Evolutionary conservation across 1,140 invertebrate species (phyloP).

Genomic region (Drosophila pectinifera): DNA sequence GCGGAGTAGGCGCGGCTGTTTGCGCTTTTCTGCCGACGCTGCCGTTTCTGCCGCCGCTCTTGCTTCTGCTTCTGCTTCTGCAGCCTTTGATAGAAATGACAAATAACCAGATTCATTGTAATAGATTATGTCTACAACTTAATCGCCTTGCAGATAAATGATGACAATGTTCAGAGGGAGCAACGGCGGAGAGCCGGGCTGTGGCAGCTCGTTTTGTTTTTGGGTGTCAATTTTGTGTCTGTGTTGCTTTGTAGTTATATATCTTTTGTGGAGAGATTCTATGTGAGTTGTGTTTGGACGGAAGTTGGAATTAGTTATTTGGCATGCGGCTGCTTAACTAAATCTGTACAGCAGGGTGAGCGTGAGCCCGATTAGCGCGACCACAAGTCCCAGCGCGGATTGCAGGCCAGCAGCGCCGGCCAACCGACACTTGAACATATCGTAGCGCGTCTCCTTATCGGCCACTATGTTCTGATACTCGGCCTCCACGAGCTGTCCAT

Average conservation of each 20-base stretch:
- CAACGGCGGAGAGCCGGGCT: slow-evolving; percentile 32
- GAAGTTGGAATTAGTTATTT: slow-evolving; percentile 65
- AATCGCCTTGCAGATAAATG: slow-evolving; percentile 85
- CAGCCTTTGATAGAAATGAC: slow-evolving; percentile 81
- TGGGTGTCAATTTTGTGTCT: slow-evolving; percentile 81
- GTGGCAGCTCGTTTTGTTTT: slow-evolving; percentile 74
- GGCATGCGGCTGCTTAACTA: slow-evolving; percentile 67
- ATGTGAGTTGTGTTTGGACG: slow-evolving; percentile 63
- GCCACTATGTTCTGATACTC: slow-evolving; percentile 95
- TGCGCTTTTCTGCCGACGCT: slow-evolving; percentile 73
- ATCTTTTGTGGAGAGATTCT: slow-evolving; percentile 52
- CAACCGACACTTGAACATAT: slow-evolving; percentile 96
- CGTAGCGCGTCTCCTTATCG: slow-evolving; percentile 92
- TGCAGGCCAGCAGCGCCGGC: slow-evolving; percentile 90
- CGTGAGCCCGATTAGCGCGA: slow-evolving; percentile 72
- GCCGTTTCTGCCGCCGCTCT: slow-evolving; percentile 13
- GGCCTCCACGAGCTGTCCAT: slow-evolving; percentile 97
- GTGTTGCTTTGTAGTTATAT: slow-evolving; percentile 53
- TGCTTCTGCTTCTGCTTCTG: slow-evolving; percentile 25
- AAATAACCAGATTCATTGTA: slow-evolving; percentile 85
- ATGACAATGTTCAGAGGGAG: slow-evolving; percentile 82
- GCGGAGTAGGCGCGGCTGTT: slow-evolving; percentile 79
- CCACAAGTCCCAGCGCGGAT: slow-evolving; percentile 85
- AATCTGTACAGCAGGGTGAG: slow-evolving; percentile 79
- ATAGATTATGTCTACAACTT: slow-evolving; percentile 85